A percentile compares a stretch with the other conserved stretches of the same genome.
These are phyloP conservation scores for Mimumesa dahlbomi DNA, from an alignment of 2,888 invertebrate species.

Conservation along the genomic window DNA sequence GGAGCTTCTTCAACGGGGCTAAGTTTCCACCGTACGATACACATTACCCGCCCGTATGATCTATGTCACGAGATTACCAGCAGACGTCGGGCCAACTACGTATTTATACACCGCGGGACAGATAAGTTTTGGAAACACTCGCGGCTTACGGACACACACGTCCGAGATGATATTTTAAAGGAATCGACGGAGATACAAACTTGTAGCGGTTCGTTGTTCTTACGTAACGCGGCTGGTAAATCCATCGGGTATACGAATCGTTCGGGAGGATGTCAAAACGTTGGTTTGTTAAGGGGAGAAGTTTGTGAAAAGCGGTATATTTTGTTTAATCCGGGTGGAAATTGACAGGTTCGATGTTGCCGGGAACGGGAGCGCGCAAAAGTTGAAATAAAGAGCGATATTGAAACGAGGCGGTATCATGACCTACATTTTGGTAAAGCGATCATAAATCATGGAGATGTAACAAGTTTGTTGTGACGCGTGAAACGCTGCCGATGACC, in stretches of 20 bases:
- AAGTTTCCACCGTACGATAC: background rate
- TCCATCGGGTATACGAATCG: no score
- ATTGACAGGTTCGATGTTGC: background rate
- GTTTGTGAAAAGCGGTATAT: no score
- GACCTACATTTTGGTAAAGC: slow-evolving; percentile 51
- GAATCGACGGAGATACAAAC: no score
- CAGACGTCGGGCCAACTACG: slow-evolving; percentile 3
- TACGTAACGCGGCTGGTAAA: no score
- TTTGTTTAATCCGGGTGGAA: no score
- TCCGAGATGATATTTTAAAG: no score
- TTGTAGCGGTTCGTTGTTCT: no score
- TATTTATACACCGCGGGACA: slow-evolving; percentile 8
- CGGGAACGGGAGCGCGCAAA: background rate
- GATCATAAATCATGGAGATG: slow-evolving; percentile 43
- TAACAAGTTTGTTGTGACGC: slow-evolving; percentile 52
- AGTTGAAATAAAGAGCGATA: slow-evolving; percentile 15
- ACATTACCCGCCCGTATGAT: slow-evolving; percentile 4
- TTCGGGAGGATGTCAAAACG: no score
- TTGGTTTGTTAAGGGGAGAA: no score
- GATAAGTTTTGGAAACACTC: background rate
- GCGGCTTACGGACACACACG: no score
- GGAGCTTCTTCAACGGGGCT: no score
- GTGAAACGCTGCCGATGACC: slow-evolving; percentile 49
- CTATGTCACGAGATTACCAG: slow-evolving; percentile 7
- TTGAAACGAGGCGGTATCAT: slow-evolving; percentile 25